Base-by-base conservation (phyloP, 2,797 vertebrate species). In the Cryptoprocta ferox region DNA sequence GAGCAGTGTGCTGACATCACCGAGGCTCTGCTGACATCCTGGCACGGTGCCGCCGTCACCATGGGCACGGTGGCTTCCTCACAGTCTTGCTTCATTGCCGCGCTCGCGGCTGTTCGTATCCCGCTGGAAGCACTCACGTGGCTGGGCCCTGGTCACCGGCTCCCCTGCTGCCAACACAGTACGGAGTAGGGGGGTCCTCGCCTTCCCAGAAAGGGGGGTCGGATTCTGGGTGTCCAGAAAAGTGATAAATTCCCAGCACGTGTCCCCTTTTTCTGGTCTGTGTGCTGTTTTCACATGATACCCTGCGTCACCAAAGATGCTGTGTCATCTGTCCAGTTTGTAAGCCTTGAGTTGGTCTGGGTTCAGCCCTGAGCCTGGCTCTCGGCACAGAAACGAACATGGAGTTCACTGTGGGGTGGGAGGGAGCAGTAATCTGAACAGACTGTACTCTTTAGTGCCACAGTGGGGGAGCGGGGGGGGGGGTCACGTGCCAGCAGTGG, bases 1-100 rank as follows among this genome's bases (percentile, higher is more conserved):
- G 53, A n/a, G 53, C 53, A 2, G 35, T 7, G 2, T 1, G 53
- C 1, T 14, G 28, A 8, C 8, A 5, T 18, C 45, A 42, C 6
- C 15, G 32, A 30, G n/a, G 73, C 45, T 37, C 71, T 73, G 71
- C 35, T 1, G 21, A 65, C 32, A 13, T 16, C 63, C 53, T 6
- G 56, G n/a, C 14, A 1, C 5, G 19, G 0, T 39, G n/a, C 35
- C 15, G 18, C 18, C 8, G 26, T 35, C 53, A 3, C 35, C 15
- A 1, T 0, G 12, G 14, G 13, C 70, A 24, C 45, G 14, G 3
- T 2, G 30, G 61, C 32, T 37, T 30, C 68, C 16, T n/a, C 32
- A 37, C 15, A 13, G 37, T 56, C 10, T 19, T 48, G 14, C 56
- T 63, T 15, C 13, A 2, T 61, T 6, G 35, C 24, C 30, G 15